Conservation (phyloP, 1,140 invertebrate genomes). For the Ptiloglossa arizonensis region DNA sequence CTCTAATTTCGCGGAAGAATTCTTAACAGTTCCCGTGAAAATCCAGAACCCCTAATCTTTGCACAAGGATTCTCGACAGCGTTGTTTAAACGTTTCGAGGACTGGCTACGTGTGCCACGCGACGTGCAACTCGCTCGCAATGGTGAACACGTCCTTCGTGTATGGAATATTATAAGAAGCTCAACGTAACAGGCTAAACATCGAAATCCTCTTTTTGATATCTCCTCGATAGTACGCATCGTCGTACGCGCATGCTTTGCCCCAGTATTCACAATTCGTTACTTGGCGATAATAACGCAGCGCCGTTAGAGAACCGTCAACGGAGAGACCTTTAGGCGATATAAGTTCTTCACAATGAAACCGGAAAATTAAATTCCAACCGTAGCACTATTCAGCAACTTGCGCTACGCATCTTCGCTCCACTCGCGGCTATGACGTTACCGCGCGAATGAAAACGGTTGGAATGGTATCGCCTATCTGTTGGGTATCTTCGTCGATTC, state of each 20-base stretch:
- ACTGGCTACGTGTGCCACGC: no score
- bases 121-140: no score
- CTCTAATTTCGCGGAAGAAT: no score
- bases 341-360: constrained; percentile 69
- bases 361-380: constrained; percentile 75
- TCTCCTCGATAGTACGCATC: constrained; percentile 22
- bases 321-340: constrained; percentile 45
- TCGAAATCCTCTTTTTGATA: neutral
- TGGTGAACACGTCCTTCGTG: neutral
- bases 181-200: neutral
- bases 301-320: neutral
- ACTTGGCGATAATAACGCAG: constrained; percentile 35
- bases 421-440: neutral
- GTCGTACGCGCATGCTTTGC: neutral
- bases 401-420: constrained; percentile 35
- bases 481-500: constrained; percentile 18
- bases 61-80: no score
- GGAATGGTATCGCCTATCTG: constrained; percentile 28
- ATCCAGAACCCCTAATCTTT: no score
- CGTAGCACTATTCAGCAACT: constrained; percentile 39
- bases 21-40: no score
- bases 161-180: neutral
- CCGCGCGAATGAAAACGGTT: neutral
- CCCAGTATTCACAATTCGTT: constrained; percentile 25
- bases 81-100: no score